These are phyloP conservation scores for Spinus pinus DNA, from an alignment of 2,797 vertebrate genomes.

Conservation along the genomic window DNA sequence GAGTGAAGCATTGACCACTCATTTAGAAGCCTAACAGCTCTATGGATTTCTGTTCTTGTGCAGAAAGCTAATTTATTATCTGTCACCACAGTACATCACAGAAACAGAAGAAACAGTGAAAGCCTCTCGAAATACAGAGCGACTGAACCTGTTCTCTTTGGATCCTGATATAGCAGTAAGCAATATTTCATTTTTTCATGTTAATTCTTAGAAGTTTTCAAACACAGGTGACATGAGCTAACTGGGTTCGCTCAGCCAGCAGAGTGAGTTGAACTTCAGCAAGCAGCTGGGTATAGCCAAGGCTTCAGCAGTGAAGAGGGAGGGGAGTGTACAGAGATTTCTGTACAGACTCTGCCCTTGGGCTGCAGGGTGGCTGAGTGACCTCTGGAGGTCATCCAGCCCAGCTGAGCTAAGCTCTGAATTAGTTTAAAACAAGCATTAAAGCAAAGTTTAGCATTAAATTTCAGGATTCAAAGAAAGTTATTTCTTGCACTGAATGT, in stretches of 20 bases:
- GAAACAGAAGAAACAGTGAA: conserved; percentile 93
- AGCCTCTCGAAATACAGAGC: conserved; percentile 83
- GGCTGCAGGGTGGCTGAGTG: not conserved
- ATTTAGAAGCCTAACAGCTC: not conserved
- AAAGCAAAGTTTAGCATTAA: not conserved
- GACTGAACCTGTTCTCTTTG: conserved; percentile 93
- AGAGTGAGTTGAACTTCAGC: not conserved
- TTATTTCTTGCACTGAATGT: not conserved
- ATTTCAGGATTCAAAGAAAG: not conserved
- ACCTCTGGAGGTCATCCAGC: not conserved
- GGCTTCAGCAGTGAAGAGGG: not conserved
- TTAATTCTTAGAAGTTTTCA: not conserved
- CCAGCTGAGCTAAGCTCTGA: not conserved
- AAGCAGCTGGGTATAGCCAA: fast-evolving
- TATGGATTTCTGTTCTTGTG: not conserved
- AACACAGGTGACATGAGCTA: not conserved
- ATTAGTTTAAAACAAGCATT: not conserved
- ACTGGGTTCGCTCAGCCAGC: not conserved
- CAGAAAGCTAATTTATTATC: conserved; percentile 11
- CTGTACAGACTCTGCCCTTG: fast-evolving
- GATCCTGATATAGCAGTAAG: conserved; percentile 93
- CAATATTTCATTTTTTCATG: not conserved
- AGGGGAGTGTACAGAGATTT: not conserved
- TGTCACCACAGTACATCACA: conserved; percentile 85
- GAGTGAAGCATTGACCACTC: not conserved